A percentile compares a stretch with the other conserved stretches of the same genome.
Conservation (phyloP, 2,797 vertebrate genomes). For the Xenops minutus region DNA sequence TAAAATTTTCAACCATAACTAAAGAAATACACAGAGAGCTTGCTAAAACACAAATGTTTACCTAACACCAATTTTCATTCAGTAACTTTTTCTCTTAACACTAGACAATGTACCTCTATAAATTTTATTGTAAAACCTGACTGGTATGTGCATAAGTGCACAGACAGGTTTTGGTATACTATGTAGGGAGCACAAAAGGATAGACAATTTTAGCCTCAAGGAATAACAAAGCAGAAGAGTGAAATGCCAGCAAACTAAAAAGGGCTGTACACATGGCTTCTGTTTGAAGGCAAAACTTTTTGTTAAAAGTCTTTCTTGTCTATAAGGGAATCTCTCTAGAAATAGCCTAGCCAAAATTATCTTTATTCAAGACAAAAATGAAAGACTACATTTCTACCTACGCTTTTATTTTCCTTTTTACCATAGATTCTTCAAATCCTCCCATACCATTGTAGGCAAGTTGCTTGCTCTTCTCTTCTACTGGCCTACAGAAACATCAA, state of each 20-base stretch:
- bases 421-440: not conserved
- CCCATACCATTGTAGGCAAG: not conserved
- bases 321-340: not conserved
- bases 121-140: not conserved
- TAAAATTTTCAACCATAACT: not conserved
- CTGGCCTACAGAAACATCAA: not conserved
- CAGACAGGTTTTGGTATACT: not conserved
- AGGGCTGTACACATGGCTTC: accelerated
- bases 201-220: not conserved
- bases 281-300: not conserved
- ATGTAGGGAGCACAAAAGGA: not conserved
- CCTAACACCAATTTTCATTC: not conserved
- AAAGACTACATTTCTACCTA: not conserved
- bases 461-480: not conserved
- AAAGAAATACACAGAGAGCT: not conserved
- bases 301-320: not conserved
- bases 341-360: not conserved
- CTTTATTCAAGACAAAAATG: not conserved
- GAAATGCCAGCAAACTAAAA: not conserved
- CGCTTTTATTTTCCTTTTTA: not conserved
- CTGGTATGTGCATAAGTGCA: not conserved
- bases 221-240: not conserved
- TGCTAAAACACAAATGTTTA: not conserved
- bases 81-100: not conserved
- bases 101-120: not conserved